Percentiles rank a stretch among this genome's conserved stretches.
phyloP scores from a whole-genome alignment of 2,888 invertebrate genomes.

The Cylindroiulus punctatus region DNA sequence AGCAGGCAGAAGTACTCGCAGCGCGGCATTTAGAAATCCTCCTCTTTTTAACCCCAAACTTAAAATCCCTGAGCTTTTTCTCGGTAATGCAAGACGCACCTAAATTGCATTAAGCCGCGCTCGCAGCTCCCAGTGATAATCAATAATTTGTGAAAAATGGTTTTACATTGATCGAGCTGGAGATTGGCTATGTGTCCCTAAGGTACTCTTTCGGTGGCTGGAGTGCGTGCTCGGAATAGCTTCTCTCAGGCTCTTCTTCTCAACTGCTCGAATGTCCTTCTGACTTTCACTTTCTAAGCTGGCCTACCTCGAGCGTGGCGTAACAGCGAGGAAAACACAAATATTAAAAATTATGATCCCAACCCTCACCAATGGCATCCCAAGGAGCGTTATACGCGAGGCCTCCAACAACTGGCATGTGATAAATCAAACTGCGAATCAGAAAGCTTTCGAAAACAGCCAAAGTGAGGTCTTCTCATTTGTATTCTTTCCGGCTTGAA shows the following conservation, averaged over 20 bases:
- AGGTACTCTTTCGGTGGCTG: neutral
- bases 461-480: conserved; percentile 32
- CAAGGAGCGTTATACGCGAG: neutral
- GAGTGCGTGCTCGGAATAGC: neutral
- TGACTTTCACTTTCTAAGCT: conserved; percentile 45
- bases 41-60: neutral
- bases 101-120: conserved; percentile 30
- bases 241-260: neutral
- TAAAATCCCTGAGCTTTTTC: conserved; percentile 4
- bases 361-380: conserved; percentile 12
- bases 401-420: conserved; percentile 8
- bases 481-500: conserved; percentile 30
- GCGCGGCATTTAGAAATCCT: neutral
- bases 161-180: conserved; percentile 6
- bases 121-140: neutral
- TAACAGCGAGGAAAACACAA: neutral
- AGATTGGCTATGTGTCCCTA: neutral
- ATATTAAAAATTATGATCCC: conserved; percentile 33
- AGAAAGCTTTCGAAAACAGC: conserved; percentile 7
- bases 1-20: neutral
- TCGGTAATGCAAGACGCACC: neutral
- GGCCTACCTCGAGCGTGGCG: conserved; percentile 3
- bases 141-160: neutral
- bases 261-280: conserved; percentile 27
- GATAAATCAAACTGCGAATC: conserved; percentile 23